These are phyloP conservation scores for Notodonta ziczac DNA, from an alignment of 2,888 invertebrate genomes.

Conservation along the genomic window DNA sequence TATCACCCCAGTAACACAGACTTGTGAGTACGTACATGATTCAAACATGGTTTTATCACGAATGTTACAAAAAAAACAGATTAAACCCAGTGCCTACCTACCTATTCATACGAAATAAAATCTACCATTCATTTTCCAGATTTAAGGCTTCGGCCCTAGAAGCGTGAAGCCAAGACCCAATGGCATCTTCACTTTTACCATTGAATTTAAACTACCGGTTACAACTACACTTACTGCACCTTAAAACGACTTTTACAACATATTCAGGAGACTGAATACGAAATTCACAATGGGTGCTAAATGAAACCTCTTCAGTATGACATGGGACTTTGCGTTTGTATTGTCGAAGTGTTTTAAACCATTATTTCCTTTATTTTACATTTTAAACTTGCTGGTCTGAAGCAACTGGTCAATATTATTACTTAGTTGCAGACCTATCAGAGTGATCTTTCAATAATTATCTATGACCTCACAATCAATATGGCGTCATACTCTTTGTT, in stretches of 20 bases:
- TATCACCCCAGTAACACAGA: too few relatives aligned
- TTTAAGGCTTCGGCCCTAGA: too few relatives aligned
- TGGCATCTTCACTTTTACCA: neutral
- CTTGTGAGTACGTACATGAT: too few relatives aligned
- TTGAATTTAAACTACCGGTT: slow-evolving; percentile 13
- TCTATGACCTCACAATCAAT: too few relatives aligned
- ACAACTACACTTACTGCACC: slow-evolving; percentile 29
- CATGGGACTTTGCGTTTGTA: neutral
- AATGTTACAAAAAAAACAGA: too few relatives aligned
- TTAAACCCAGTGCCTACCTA: neutral
- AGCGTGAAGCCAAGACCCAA: neutral
- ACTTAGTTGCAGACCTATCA: neutral
- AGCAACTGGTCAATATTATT: neutral
- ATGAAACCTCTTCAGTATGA: slow-evolving; percentile 14
- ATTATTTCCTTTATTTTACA: neutral
- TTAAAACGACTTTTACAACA: slow-evolving; percentile 22
- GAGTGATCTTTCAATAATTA: neutral
- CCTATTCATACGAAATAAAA: neutral
- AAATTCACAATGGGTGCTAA: slow-evolving; percentile 44
- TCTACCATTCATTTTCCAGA: neutral
- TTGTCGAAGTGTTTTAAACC: neutral
- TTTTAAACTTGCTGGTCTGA: neutral
- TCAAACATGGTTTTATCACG: too few relatives aligned
- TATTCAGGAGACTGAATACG: too few relatives aligned
- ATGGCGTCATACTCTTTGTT: too few relatives aligned